A percentile compares a stretch with the other conserved stretches of the same genome.
Conservation (phyloP, 1,140 invertebrate genomes). For the Brachionus asplanchnoidis region DNA sequence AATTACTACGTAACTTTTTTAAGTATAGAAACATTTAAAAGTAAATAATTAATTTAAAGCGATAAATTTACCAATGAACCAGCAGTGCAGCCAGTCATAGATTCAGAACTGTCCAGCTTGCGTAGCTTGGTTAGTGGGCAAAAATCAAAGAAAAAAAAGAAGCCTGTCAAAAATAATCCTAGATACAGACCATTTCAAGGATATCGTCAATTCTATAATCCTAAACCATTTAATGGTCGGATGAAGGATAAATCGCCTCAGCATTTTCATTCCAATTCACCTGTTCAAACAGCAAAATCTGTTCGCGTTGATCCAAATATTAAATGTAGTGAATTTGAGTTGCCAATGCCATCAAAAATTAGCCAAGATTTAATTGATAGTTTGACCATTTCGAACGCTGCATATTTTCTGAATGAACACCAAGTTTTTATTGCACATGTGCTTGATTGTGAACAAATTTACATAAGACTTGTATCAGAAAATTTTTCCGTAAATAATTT, state of each 20-base stretch:
- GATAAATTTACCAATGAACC: background rate
- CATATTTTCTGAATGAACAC: conserved; percentile 19
- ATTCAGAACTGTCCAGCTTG: background rate
- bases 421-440: background rate
- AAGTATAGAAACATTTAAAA: background rate
- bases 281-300: background rate
- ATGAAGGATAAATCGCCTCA: background rate
- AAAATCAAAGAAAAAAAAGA: conserved; percentile 40
- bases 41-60: background rate
- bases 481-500: conserved; percentile 8
- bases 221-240: background rate
- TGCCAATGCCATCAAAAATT: background rate
- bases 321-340: background rate
- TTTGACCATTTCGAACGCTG: background rate
- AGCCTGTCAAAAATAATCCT: background rate
- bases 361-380: background rate
- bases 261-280: background rate
- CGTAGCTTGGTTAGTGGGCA: background rate
- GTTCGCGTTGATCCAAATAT: background rate
- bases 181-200: background rate
- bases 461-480: background rate
- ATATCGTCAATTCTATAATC: background rate
- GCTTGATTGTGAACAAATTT: background rate
- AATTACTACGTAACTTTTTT: background rate
- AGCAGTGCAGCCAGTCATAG: background rate